phyloP scores from a whole-genome alignment of 2,888 invertebrate genomes.

The Macrophya alboannulata region DNA sequence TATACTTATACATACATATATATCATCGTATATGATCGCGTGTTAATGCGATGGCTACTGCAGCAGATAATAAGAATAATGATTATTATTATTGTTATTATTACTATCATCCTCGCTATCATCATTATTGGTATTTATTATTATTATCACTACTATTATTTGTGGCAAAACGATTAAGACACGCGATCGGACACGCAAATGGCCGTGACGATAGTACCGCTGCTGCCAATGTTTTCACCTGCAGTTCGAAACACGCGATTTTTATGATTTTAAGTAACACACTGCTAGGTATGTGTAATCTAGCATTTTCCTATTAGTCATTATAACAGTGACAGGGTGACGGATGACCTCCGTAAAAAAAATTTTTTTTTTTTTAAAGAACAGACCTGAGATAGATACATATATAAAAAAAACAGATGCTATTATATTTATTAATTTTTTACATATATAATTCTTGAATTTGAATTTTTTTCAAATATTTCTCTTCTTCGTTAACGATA shows the following conservation, averaged over 20 bases:
- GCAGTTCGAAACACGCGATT: constrained; percentile 37
- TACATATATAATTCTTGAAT: too few species aligned
- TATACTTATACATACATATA: too few species aligned
- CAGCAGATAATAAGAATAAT: neutral
- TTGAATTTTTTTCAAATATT: too few species aligned
- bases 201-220: constrained; percentile 31
- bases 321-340: too few species aligned
- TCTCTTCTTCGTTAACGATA: too few species aligned
- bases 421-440: too few species aligned
- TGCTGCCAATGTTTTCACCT: neutral
- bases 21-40: neutral
- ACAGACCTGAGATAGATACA: too few species aligned
- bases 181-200: constrained; percentile 18
- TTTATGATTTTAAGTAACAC: constrained; percentile 16
- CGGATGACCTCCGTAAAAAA: too few species aligned
- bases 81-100: neutral
- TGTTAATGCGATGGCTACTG: constrained; percentile 11
- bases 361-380: too few species aligned
- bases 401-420: too few species aligned
- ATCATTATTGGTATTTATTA: neutral
- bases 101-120: too few species aligned
- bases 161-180: constrained; percentile 36
- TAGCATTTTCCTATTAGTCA: neutral
- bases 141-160: neutral
- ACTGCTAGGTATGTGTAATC: neutral